These are phyloP conservation scores for Diacarnus erythraeanus DNA, from an alignment of 37 sponge, comb jelly and placozoan species.

Conservation along the genomic window DNA sequence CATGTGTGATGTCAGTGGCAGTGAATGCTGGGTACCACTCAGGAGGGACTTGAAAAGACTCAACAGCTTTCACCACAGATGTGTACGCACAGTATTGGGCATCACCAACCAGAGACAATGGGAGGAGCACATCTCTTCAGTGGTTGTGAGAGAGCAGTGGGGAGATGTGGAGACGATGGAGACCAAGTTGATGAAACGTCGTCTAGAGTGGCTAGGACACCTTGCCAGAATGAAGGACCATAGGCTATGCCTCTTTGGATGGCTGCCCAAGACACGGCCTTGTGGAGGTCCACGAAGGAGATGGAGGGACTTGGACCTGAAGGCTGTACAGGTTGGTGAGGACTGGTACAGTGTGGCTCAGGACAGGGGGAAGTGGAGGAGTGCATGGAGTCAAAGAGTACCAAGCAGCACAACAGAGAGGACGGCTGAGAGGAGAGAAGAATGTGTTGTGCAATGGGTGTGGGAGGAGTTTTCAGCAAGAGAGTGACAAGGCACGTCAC, in stretches of 20 bases:
- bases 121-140: not conserved
- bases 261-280: conserved; percentile 4
- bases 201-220: conserved; percentile 33
- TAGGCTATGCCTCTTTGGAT: conserved; percentile 7
- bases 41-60: too few relatives aligned
- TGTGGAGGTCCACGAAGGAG: conserved; percentile 15
- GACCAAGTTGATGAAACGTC: not conserved
- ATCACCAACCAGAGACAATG: too few relatives aligned
- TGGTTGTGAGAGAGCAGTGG: too few relatives aligned
- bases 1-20: too few relatives aligned
- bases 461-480: not conserved
- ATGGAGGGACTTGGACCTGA: not conserved
- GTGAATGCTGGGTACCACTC: too few relatives aligned
- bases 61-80: too few relatives aligned
- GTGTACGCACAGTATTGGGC: too few relatives aligned
- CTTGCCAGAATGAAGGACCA: conserved; percentile 22
- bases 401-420: not conserved
- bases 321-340: too few relatives aligned
- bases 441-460: not conserved
- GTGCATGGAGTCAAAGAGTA: not conserved
- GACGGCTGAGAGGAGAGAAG: too few relatives aligned
- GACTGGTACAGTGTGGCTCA: too few relatives aligned
- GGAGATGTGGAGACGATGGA: conserved; percentile 11
- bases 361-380: too few relatives aligned
- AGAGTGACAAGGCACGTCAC: too few relatives aligned